Evolutionary conservation across 53 echinoderm and acorn worm genomes (phyloP).

Genomic region (Patiria pectinifera): DNA sequence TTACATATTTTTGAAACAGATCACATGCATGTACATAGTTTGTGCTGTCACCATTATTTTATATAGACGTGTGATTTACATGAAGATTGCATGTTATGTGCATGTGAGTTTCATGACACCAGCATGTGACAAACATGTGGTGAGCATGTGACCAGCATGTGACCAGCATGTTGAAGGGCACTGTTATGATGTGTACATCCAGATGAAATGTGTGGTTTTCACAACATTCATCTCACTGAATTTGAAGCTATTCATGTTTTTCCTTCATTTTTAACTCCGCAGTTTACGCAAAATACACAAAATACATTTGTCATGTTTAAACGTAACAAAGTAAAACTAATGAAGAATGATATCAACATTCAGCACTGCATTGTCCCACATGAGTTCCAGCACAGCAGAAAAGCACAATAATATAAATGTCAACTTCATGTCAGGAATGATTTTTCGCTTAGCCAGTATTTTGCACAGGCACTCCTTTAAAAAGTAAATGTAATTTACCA

Average conservation of each 20-base stretch:
- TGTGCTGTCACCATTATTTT: neutral
- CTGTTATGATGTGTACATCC: slow-evolving; percentile 20
- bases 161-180: neutral
- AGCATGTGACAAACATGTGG: slow-evolving; percentile 4
- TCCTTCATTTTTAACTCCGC: neutral
- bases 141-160: slow-evolving; percentile 21
- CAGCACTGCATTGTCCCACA: neutral
- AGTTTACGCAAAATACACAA: neutral
- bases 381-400: neutral
- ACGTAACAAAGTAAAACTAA: neutral
- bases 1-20: neutral
- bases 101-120: neutral
- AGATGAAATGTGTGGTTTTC: slow-evolving; percentile 59
- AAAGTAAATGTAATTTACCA: neutral
- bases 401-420: neutral
- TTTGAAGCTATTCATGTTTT: neutral
- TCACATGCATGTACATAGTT: slow-evolving; percentile 1
- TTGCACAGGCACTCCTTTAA: neutral
- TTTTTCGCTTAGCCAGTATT: neutral
- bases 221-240: slow-evolving; percentile 46
- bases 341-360: neutral
- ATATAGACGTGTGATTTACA: slow-evolving; percentile 7
- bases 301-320: too few species aligned
- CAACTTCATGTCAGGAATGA: neutral
- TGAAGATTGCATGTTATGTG: slow-evolving; percentile 13